Evolutionary conservation across 2,797 vertebrate genomes (phyloP).

Genomic region (Clarias laeviceps): DNA sequence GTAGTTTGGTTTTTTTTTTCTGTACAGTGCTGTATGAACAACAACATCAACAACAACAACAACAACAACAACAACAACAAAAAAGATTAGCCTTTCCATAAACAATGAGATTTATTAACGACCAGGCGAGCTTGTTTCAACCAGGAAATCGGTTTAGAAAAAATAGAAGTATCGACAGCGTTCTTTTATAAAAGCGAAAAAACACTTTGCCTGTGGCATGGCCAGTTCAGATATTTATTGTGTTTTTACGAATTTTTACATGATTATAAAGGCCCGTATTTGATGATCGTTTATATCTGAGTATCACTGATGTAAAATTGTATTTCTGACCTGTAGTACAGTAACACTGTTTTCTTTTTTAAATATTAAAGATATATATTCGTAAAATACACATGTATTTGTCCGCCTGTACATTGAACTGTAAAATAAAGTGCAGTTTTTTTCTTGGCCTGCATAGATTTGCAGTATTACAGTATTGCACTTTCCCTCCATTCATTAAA

Average conservation of each 20-base stretch:
- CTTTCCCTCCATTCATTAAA: constrained; percentile 66
- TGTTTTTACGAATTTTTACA: constrained; percentile 61
- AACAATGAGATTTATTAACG: constrained; percentile 67
- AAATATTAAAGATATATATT: constrained; percentile 75
- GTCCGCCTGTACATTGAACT: constrained; percentile 78
- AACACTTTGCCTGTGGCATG: constrained; percentile 73
- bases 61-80: constrained; percentile 58
- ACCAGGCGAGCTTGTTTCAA: constrained; percentile 5
- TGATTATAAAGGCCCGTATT: constrained; percentile 70
- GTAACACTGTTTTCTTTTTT: constrained; percentile 71
- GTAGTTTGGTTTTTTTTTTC: constrained; percentile 72
- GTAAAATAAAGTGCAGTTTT: constrained; percentile 80
- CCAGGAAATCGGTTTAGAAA: constrained; percentile 79
- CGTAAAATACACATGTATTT: constrained; percentile 78
- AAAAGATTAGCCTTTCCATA: constrained; percentile 79
- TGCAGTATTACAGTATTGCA: constrained; percentile 82
- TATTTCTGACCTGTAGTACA: constrained; percentile 67
- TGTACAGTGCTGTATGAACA: constrained; percentile 85
- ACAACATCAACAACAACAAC: neutral
- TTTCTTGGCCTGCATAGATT: constrained; percentile 85
- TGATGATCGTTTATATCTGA: constrained; percentile 54
- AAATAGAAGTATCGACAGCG: constrained; percentile 78
- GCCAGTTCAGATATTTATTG: constrained; percentile 66
- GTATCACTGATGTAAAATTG: constrained; percentile 67
- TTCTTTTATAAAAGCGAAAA: constrained; percentile 71